Conservation (phyloP, 1,140 invertebrate species). For the Macrobrachium rosenbergii region DNA sequence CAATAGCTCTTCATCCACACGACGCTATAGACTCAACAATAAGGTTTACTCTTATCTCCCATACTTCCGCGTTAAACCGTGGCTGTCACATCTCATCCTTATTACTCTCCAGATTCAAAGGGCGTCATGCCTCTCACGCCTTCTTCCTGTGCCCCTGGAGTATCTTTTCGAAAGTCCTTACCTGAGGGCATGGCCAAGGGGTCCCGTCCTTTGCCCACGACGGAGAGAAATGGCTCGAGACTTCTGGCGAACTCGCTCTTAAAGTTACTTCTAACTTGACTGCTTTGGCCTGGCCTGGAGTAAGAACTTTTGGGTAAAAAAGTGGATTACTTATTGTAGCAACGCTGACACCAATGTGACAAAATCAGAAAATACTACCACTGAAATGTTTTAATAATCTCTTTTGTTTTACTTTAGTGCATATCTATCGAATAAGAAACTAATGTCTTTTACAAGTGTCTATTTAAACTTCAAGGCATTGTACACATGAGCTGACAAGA, state of each 20-base stretch:
- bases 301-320: constrained; percentile 60
- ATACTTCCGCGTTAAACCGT: too few relatives aligned
- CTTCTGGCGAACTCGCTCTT: constrained; percentile 77
- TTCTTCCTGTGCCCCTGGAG: too few relatives aligned
- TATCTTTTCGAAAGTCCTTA: background rate
- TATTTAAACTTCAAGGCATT: too few relatives aligned
- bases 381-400: background rate
- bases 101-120: background rate
- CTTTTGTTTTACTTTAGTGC: too few relatives aligned
- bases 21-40: too few relatives aligned
- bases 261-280: constrained; percentile 77
- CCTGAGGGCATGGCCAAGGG: constrained; percentile 54
- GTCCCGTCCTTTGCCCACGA: constrained; percentile 43
- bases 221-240: constrained; percentile 76
- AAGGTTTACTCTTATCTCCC: too few relatives aligned
- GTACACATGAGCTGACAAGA: too few relatives aligned
- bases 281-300: constrained; percentile 74
- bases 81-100: too few relatives aligned
- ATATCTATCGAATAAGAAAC: too few relatives aligned
- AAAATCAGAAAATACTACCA: background rate
- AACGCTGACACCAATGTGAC: background rate
- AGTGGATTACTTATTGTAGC: constrained; percentile 35
- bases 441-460: too few relatives aligned
- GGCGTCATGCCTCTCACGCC: background rate
- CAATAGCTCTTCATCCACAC: too few relatives aligned